Percentiles rank a stretch among this genome's conserved stretches.
Evolutionary conservation across 2,888 invertebrate genomes (phyloP).

Genomic region (Acrobasis consociella): DNA sequence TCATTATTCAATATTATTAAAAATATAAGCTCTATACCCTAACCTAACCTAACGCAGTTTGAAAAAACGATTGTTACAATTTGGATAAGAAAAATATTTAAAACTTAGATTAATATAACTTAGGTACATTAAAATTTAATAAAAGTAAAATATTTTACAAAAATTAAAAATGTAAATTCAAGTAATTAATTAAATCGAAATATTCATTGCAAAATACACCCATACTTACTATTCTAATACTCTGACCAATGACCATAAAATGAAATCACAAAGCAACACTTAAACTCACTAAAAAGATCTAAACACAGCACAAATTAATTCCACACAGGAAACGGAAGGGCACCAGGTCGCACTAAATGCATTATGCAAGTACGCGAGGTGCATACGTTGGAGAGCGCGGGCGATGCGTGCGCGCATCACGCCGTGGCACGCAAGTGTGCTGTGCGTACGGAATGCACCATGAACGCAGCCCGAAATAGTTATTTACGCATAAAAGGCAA

Average conservation of each 20-base stretch:
- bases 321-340: conserved; percentile 72
- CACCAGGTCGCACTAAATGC: conserved; percentile 74
- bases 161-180: too few relatives aligned
- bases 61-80: too few relatives aligned
- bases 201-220: too few relatives aligned
- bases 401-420: conserved; percentile 11
- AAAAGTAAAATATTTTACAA: too few relatives aligned
- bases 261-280: not conserved
- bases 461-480: not conserved
- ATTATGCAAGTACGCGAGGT: conserved; percentile 63
- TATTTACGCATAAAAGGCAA: not conserved
- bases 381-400: conserved; percentile 23
- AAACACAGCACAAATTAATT: conserved; percentile 57
- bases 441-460: conserved; percentile 8
- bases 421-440: conserved; percentile 12
- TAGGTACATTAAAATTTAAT: too few relatives aligned
- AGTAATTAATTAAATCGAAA: too few relatives aligned
- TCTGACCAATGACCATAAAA: not conserved
- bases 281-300: not conserved
- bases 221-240: not conserved
- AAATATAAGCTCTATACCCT: too few relatives aligned
- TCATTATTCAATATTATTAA: too few relatives aligned
- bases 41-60: too few relatives aligned
- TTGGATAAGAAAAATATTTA: too few relatives aligned
- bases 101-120: too few relatives aligned